Evolutionary conservation across 2,888 invertebrate genomes (phyloP).

Genomic region (Crossocerus cetratus): DNA sequence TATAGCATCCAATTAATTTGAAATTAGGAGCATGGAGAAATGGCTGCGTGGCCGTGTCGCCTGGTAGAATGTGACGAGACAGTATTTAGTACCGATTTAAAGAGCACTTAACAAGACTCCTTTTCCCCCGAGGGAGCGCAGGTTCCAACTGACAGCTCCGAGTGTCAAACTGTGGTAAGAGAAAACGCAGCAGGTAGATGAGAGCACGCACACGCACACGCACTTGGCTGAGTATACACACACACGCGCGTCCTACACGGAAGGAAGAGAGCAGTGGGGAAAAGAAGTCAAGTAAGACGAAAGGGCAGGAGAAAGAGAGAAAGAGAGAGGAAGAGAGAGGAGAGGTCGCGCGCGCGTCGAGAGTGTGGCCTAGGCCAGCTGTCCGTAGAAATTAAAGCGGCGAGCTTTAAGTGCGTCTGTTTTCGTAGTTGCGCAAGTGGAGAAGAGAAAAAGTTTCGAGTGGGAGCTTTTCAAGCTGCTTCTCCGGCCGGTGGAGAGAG

Average conservation of each 20-base stretch:
- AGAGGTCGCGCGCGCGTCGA: background rate
- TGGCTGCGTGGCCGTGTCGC: too few species aligned
- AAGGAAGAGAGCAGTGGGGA: background rate
- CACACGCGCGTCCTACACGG: too few species aligned
- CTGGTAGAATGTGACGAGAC: too few species aligned
- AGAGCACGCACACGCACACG: background rate
- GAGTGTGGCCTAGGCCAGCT: background rate
- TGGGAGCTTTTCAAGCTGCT: slow-evolving; percentile 7
- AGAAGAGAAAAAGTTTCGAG: slow-evolving; percentile 16
- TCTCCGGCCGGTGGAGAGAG: background rate
- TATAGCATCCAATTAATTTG: too few species aligned
- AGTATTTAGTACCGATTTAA: too few species aligned
- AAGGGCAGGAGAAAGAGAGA: too few species aligned
- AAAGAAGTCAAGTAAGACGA: too few species aligned
- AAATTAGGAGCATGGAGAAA: too few species aligned
- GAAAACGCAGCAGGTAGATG: background rate
- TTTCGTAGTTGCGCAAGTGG: slow-evolving; percentile 15
- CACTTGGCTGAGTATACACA: background rate
- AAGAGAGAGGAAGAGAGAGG: too few species aligned
- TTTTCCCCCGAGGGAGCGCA: too few species aligned
- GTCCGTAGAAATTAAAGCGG: slow-evolving; percentile 4
- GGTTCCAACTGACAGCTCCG: too few species aligned
- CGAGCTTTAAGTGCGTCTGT: slow-evolving; percentile 17
- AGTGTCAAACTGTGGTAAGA: background rate
- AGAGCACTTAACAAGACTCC: too few species aligned